Percentiles rank a stretch among this genome's conserved stretches.
These are phyloP conservation scores for Sebastes jordani DNA, from an alignment of 2,797 vertebrate species.

Conservation along the genomic window DNA sequence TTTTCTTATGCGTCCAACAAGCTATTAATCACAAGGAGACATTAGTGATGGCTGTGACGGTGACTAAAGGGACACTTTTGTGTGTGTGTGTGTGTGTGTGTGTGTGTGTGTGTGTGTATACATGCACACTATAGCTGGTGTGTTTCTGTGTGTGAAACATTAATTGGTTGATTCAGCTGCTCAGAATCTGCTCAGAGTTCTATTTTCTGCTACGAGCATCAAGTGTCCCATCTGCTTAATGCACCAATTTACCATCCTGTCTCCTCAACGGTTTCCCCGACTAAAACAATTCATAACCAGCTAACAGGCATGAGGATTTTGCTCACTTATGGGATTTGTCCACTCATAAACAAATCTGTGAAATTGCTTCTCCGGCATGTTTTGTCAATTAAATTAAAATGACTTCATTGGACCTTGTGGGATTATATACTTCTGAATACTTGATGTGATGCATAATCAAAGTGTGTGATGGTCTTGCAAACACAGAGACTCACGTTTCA, in stretches of 20 bases:
- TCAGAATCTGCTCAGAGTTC: constrained; percentile 28
- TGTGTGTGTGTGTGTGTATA: neutral
- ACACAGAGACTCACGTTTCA: neutral
- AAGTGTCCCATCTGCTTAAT: constrained; percentile 39
- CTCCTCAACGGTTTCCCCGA: neutral
- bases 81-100: neutral
- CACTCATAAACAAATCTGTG: constrained; percentile 36
- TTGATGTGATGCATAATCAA: neutral
- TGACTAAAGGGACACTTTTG: constrained; percentile 27
- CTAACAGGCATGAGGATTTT: neutral
- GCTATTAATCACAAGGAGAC: constrained; percentile 32
- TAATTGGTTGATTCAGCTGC: constrained; percentile 32
- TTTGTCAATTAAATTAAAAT: constrained; percentile 29
- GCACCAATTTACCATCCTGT: constrained; percentile 21
- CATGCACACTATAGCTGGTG: neutral
- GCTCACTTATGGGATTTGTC: constrained; percentile 44
- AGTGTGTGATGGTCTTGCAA: neutral
- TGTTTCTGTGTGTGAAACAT: constrained; percentile 1
- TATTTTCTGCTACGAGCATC: constrained; percentile 33
- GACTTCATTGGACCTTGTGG: neutral
- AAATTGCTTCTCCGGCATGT: constrained; percentile 16
- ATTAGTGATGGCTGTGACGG: constrained; percentile 49
- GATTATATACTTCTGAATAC: neutral
- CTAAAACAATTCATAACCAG: constrained; percentile 27
- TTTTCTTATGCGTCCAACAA: neutral